Percentiles rank a stretch among this genome's conserved stretches.
phyloP scores from a whole-genome alignment of 2,113 vertebrate species.

The Nematolebias whitei region DNA sequence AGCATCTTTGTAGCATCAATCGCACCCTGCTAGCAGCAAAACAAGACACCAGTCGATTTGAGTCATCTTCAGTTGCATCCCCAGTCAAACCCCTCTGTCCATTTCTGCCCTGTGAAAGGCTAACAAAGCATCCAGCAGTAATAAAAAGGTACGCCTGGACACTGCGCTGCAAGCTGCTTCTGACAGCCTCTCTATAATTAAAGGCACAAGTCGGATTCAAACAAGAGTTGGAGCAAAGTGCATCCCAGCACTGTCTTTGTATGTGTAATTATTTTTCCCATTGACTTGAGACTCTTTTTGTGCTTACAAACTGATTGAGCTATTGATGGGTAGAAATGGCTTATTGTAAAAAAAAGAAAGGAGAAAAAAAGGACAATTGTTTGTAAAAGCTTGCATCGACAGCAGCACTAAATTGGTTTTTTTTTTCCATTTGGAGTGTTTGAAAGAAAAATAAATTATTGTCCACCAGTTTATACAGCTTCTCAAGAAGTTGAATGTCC shows the following conservation, averaged over 20 bases:
- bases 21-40: constrained; percentile 25
- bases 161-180: constrained; percentile 33
- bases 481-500: constrained; percentile 19
- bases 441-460: constrained; percentile 36
- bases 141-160: constrained; percentile 51
- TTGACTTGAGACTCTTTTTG: constrained; percentile 28
- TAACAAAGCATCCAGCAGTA: constrained; percentile 63
- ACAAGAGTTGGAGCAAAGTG: constrained; percentile 22
- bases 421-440: constrained; percentile 11
- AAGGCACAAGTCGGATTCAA: constrained; percentile 22
- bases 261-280: constrained; percentile 41
- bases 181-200: constrained; percentile 43
- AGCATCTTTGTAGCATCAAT: constrained; percentile 29
- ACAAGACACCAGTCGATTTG: constrained; percentile 55
- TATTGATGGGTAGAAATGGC: constrained; percentile 11
- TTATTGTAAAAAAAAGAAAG: constrained; percentile 18
- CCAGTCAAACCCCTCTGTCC: constrained; percentile 47
- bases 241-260: constrained; percentile 35
- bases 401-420: constrained; percentile 24
- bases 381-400: constrained; percentile 41
- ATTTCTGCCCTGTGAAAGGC: constrained; percentile 34
- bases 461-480: constrained; percentile 26
- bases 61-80: constrained; percentile 49
- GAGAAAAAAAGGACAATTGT: constrained; percentile 28
- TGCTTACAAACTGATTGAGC: constrained; percentile 24